Evolutionary conservation across 2,888 invertebrate species (phyloP).

Genomic region (Herminia tarsipennalis): DNA sequence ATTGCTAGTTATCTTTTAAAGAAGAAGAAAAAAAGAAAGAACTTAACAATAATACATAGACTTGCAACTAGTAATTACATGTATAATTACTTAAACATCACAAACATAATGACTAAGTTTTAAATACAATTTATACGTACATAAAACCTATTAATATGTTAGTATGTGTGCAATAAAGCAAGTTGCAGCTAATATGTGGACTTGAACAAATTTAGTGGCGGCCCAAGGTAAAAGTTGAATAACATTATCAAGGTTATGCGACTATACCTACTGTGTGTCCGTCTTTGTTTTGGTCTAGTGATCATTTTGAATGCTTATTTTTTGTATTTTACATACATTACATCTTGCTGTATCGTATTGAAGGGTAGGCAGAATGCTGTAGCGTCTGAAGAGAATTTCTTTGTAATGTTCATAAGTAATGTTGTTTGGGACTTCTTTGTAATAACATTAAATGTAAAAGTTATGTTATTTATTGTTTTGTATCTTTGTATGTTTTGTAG

Average conservation of each 20-base stretch:
- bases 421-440: neutral
- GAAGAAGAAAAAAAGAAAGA: too few relatives aligned
- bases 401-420: too few relatives aligned
- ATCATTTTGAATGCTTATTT: constrained; percentile 19
- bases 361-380: neutral
- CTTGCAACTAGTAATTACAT: too few relatives aligned
- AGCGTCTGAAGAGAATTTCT: too few relatives aligned
- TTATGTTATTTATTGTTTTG: neutral
- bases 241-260: constrained; percentile 39
- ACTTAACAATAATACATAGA: too few relatives aligned
- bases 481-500: neutral
- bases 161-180: constrained; percentile 7
- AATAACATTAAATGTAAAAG: neutral
- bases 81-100: too few relatives aligned
- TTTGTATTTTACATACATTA: constrained; percentile 1
- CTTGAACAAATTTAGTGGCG: constrained; percentile 16
- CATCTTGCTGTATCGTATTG: neutral
- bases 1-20: too few relatives aligned
- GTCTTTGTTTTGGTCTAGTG: constrained; percentile 40
- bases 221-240: constrained; percentile 40
- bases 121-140: neutral
- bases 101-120: too few relatives aligned
- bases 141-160: neutral
- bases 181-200: constrained; percentile 11
- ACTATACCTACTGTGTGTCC: constrained; percentile 2